Evolutionary conservation across 2,888 invertebrate genomes (phyloP).

Genomic region (Linnaemya vulpina): DNA sequence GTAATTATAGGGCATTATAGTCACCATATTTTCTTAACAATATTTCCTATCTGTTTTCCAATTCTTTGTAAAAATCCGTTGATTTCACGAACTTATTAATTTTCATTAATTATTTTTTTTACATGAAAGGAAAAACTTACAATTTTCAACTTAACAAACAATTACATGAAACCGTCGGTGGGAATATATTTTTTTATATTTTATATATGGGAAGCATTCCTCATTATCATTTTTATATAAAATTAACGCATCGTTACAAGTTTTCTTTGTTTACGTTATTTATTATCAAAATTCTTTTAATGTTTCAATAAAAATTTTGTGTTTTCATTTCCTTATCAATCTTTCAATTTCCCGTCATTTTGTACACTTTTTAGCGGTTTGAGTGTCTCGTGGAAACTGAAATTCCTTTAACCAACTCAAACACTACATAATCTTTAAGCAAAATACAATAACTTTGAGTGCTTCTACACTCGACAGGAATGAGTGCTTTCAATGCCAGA

Average conservation of each 20-base stretch:
- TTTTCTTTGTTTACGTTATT: conserved; percentile 6
- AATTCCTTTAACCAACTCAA: conserved; percentile 61
- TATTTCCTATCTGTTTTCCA: conserved; percentile 13
- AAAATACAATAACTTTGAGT: neutral
- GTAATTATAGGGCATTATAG: conserved; percentile 83
- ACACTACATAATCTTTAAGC: conserved; percentile 16
- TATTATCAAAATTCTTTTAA: conserved; percentile 11
- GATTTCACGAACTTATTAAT: neutral
- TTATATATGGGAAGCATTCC: neutral
- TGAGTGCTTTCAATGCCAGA: neutral
- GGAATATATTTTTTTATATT: neutral
- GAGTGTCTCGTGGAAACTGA: conserved; percentile 78
- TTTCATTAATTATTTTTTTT: neutral
- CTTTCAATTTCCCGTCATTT: conserved; percentile 64
- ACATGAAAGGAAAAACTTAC: conserved; percentile 44
- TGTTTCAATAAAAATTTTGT: neutral
- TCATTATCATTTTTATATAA: conserved; percentile 9
- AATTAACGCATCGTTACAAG: neutral
- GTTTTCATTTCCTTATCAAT: neutral
- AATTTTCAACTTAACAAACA: neutral
- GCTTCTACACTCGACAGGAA: neutral
- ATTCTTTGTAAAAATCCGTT: conserved; percentile 5
- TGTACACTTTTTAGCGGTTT: conserved; percentile 73
- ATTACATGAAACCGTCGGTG: conserved; percentile 38
- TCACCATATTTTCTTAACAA: conserved; percentile 80